These are phyloP conservation scores for Anastatus disparis DNA, from an alignment of 1,140 invertebrate genomes.

Conservation along the genomic window DNA sequence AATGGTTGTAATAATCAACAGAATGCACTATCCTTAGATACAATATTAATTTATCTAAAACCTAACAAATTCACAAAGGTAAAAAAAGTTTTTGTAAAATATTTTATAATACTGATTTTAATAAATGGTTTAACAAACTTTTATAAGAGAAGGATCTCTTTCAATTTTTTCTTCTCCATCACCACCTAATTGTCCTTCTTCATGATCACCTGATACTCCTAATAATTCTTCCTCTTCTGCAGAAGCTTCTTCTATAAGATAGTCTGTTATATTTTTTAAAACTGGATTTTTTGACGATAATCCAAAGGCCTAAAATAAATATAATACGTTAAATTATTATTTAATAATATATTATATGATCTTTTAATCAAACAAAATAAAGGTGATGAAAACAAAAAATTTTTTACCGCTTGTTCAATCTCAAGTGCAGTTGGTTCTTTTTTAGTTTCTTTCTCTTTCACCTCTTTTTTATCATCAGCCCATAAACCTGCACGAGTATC, in stretches of 20 bases:
- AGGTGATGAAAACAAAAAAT: constrained; percentile 2
- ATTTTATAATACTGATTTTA: too few species aligned
- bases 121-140: constrained; percentile 67
- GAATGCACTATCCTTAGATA: constrained; percentile 98
- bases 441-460: constrained; percentile 43
- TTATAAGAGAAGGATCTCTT: constrained; percentile 80
- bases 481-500: constrained; percentile 88
- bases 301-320: constrained; percentile 72
- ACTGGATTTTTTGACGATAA: constrained; percentile 94
- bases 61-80: constrained; percentile 65
- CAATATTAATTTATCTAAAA: constrained; percentile 85
- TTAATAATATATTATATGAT: constrained; percentile 9
- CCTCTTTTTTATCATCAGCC: constrained; percentile 68
- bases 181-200: constrained; percentile 67
- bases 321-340: constrained; percentile 16
- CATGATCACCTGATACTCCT: constrained; percentile 75
- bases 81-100: too few species aligned
- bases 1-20: constrained; percentile 98
- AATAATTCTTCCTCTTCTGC: constrained; percentile 97
- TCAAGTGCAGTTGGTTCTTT: constrained; percentile 54
- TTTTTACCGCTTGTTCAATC: constrained; percentile 57
- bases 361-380: background rate
- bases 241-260: constrained; percentile 97
- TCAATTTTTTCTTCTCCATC: constrained; percentile 76
- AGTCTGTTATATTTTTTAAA: constrained; percentile 97